A percentile compares a stretch with the other conserved stretches of the same genome.
phyloP scores from a whole-genome alignment of 2,888 invertebrate genomes.

The Heliothis peltigera region DNA sequence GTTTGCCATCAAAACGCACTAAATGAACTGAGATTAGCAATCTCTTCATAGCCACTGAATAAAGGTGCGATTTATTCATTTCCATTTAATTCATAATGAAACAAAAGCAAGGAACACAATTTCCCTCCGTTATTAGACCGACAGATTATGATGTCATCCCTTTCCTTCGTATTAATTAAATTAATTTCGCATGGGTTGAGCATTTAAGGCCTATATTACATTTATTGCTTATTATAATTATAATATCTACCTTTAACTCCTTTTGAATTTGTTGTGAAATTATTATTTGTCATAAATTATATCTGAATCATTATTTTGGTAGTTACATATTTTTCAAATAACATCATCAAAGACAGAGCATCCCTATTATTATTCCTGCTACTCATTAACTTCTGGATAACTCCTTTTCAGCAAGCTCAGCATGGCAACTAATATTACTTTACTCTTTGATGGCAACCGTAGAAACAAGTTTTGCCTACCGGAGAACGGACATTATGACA shows the following conservation, averaged over 20 bases:
- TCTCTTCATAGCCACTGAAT: constrained; percentile 3
- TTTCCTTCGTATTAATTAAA: constrained; percentile 39
- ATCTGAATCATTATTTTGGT: no score
- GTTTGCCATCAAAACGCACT: not conserved
- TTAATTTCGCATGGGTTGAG: constrained; percentile 29
- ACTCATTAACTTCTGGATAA: no score
- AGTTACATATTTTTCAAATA: no score
- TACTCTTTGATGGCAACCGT: no score
- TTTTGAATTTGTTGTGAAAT: no score
- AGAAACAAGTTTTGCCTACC: no score
- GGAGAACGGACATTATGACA: no score
- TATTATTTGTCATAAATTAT: no score
- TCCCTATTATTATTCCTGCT: no score
- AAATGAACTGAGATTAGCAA: constrained; percentile 1
- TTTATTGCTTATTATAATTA: constrained; percentile 37
- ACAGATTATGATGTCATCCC: constrained; percentile 41
- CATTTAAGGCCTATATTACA: constrained; percentile 19
- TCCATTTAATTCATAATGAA: constrained; percentile 12
- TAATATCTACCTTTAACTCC: not conserved
- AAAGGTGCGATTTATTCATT: not conserved
- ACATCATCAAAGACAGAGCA: no score
- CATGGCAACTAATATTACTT: no score
- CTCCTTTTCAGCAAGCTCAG: no score
- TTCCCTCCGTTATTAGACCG: constrained; percentile 10
- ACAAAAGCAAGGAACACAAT: constrained; percentile 9